Conservation (phyloP, 2,113 vertebrate genomes). For the Apus apus region DNA sequence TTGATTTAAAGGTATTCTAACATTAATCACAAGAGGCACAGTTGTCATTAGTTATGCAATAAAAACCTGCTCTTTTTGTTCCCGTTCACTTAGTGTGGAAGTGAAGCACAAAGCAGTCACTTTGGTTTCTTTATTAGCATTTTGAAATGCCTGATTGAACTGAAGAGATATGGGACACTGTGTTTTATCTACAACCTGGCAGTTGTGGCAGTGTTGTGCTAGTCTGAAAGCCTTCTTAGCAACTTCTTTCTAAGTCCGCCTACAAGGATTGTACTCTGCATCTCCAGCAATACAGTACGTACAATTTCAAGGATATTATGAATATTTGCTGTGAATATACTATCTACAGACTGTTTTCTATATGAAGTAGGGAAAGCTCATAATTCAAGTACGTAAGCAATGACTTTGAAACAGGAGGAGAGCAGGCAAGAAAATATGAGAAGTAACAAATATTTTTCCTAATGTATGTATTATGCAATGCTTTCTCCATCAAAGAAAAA, state of each 20-base stretch:
- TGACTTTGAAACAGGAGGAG: background rate
- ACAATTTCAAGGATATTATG: constrained; percentile 13
- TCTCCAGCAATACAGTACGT: constrained; percentile 32
- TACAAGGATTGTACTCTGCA: background rate
- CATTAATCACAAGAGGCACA: background rate
- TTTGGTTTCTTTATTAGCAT: background rate
- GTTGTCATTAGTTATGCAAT: background rate
- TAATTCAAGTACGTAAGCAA: background rate
- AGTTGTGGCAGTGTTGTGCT: background rate
- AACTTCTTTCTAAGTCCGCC: constrained; percentile 22
- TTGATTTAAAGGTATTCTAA: background rate
- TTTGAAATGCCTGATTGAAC: constrained; percentile 2
- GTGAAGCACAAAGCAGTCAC: background rate
- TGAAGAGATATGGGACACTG: background rate
- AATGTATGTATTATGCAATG: background rate
- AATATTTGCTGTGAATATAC: constrained; percentile 6
- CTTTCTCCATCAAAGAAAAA: background rate
- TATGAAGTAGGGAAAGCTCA: background rate
- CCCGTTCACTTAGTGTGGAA: constrained; percentile 3
- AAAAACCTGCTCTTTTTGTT: background rate
- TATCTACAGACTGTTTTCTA: background rate
- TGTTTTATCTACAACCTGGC: background rate
- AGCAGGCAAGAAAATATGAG: background rate
- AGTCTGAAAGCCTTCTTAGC: background rate
- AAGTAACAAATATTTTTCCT: background rate